Conservation (phyloP, 2,797 vertebrate species). For the Gephyroberyx darwinii region DNA sequence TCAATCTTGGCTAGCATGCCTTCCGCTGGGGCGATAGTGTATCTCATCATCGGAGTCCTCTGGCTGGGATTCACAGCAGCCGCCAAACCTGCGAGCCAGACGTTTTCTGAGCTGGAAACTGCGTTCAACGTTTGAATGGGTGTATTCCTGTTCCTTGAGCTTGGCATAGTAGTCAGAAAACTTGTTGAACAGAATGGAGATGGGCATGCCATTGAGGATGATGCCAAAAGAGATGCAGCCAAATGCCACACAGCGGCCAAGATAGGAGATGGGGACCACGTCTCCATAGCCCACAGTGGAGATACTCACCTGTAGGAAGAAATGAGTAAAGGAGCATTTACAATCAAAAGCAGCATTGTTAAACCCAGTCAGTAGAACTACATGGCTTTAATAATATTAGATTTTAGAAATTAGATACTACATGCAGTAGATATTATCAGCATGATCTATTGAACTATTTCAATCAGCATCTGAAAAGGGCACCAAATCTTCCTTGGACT, state of each 20-base stretch:
- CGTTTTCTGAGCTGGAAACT: conserved; percentile 79
- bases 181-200: conserved; percentile 94
- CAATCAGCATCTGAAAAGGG: too few species aligned
- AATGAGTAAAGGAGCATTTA: neutral
- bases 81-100: conserved; percentile 73
- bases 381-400: too few species aligned
- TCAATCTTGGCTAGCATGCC: conserved; percentile 50
- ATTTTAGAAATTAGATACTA: too few species aligned
- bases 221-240: conserved; percentile 93
- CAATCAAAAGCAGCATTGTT: too few species aligned
- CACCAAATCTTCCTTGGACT: too few species aligned
- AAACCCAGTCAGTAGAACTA: too few species aligned
- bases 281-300: conserved; percentile 94
- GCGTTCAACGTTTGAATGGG: conserved; percentile 76
- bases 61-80: conserved; percentile 67
- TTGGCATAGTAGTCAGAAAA: conserved; percentile 94
- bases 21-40: conserved; percentile 58
- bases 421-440: too few species aligned
- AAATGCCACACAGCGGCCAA: conserved; percentile 88
- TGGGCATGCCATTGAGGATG: conserved; percentile 94
- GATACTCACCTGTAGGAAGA: conserved; percentile 87
- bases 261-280: conserved; percentile 86
- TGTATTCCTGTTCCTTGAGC: conserved; percentile 88
- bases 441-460: too few species aligned
- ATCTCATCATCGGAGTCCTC: conserved; percentile 73